A percentile compares a stretch with the other conserved stretches of the same genome.
phyloP scores from a whole-genome alignment of 2,113 vertebrate genomes.

The Polypterus senegalus region DNA sequence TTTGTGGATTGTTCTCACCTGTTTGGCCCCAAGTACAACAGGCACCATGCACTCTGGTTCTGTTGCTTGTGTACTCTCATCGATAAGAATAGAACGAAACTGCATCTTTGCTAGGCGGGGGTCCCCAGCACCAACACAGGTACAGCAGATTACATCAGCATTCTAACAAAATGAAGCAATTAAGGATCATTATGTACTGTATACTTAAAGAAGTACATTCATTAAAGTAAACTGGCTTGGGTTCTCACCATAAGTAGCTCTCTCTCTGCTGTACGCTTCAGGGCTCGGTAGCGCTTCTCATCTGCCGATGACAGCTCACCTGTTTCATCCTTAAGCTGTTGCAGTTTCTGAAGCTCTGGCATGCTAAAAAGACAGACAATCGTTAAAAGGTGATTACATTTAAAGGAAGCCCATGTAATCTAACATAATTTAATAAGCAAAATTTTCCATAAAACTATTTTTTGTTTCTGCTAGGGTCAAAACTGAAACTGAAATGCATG shows the following conservation, averaged over 20 bases:
- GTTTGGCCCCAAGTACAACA: constrained; percentile 87
- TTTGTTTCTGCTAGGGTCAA: no score
- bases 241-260: constrained; percentile 82
- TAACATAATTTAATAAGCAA: no score
- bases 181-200: not conserved
- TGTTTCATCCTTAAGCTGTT: constrained; percentile 95
- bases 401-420: no score
- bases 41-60: constrained; percentile 97
- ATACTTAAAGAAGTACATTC: not conserved
- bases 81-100: constrained; percentile 93
- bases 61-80: constrained; percentile 93
- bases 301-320: constrained; percentile 92
- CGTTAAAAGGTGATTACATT: no score
- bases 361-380: constrained; percentile 50
- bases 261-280: constrained; percentile 87
- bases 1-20: constrained; percentile 46
- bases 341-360: constrained; percentile 94
- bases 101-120: constrained; percentile 95
- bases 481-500: not conserved
- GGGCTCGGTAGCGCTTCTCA: constrained; percentile 87
- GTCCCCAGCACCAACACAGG: constrained; percentile 88
- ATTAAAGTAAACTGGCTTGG: not conserved
- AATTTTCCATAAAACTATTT: no score
- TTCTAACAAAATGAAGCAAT: constrained; percentile 49
- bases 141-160: constrained; percentile 93